Conservation (phyloP, 2,797 vertebrate genomes). For the Peromyscus eremicus region DNA sequence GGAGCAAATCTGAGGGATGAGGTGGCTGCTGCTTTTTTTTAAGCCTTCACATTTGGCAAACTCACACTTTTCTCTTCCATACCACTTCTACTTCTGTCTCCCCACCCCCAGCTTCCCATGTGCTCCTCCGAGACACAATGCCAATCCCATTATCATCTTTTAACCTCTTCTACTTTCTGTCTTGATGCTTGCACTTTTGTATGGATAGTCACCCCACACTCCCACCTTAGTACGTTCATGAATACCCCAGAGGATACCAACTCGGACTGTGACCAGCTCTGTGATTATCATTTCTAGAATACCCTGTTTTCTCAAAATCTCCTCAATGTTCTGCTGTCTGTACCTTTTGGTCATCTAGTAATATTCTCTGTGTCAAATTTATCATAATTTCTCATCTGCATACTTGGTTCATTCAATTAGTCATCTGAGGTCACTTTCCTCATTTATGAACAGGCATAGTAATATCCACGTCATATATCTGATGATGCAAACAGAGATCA, state of each 20-base stretch:
- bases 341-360: not conserved
- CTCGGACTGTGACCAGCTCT: not conserved
- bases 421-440: not conserved
- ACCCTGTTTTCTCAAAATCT: not conserved
- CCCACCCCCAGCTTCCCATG: not conserved
- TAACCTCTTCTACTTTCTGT: not conserved
- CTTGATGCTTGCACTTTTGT: not conserved
- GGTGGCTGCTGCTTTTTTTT: not conserved
- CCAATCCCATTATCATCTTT: not conserved
- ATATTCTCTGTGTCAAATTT: not conserved
- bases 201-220: not conserved
- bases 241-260: not conserved
- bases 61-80: not conserved
- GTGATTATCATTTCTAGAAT: not conserved
- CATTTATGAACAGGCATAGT: not conserved
- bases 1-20: not conserved
- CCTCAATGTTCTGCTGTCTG: not conserved
- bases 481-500: not conserved
- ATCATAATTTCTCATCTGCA: slow-evolving; percentile 8
- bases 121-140: not conserved
- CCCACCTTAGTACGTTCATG: not conserved
- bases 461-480: not conserved
- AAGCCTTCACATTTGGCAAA: not conserved
- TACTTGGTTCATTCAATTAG: not conserved
- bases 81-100: not conserved